Conservation (phyloP, 2,113 vertebrate species). For the Lota lota region DNA sequence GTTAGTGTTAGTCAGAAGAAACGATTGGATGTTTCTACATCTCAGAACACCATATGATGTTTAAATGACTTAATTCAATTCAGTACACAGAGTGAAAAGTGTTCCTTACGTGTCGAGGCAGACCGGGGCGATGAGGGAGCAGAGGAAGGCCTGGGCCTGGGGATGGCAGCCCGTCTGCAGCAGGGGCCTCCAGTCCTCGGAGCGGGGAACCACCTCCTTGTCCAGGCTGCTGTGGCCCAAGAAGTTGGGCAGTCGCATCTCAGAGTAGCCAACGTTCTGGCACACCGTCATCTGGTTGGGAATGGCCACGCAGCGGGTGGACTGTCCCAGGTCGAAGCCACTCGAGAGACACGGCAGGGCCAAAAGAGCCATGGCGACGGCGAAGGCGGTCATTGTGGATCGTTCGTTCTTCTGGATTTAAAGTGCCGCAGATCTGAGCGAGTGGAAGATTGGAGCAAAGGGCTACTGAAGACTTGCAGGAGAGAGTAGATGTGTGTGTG, state of each 20-base stretch:
- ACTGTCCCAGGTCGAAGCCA: constrained; percentile 83
- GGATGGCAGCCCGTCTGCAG: constrained; percentile 80
- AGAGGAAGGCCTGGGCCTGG: constrained; percentile 80
- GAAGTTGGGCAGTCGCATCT: constrained; percentile 89
- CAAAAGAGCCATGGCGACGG: constrained; percentile 36
- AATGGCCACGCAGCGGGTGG: constrained; percentile 82
- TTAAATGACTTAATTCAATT: no score
- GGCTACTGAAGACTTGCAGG: no score
- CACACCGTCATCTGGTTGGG: constrained; percentile 83
- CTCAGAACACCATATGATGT: no score
- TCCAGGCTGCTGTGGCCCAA: constrained; percentile 84
- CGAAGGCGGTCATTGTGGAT: constrained; percentile 45
- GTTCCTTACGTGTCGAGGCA: constrained; percentile 86
- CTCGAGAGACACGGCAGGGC: constrained; percentile 26
- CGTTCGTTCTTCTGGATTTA: background rate
- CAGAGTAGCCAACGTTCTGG: constrained; percentile 80
- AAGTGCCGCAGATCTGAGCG: no score
- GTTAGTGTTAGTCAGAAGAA: no score
- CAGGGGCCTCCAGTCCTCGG: constrained; percentile 80
- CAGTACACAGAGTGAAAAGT: background rate
- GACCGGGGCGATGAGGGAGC: constrained; percentile 83
- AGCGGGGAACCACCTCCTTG: constrained; percentile 77
- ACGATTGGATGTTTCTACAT: no score
- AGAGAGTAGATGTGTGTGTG: background rate
- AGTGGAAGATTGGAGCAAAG: no score